These are phyloP conservation scores for Serrognathus titanus DNA, from an alignment of 2,888 invertebrate genomes.

Conservation along the genomic window DNA sequence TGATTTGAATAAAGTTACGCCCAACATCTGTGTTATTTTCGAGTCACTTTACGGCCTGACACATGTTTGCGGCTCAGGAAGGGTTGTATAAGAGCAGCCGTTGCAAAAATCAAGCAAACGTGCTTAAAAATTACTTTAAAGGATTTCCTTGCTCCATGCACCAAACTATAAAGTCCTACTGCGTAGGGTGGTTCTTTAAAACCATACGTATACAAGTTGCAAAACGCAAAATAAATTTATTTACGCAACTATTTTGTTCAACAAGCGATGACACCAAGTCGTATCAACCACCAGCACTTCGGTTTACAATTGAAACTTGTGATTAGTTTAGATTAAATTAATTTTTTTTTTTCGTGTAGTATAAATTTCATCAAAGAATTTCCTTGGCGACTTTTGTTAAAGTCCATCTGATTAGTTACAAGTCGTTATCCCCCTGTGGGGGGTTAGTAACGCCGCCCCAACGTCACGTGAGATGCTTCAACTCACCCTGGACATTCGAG, in stretches of 20 bases:
- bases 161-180: too few relatives aligned
- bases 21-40: conserved; percentile 2
- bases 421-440: conserved; percentile 42
- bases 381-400: neutral
- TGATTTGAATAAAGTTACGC: conserved; percentile 1
- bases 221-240: too few relatives aligned
- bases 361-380: neutral
- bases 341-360: too few relatives aligned
- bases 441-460: conserved; percentile 40
- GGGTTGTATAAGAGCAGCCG: neutral
- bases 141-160: neutral
- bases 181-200: too few relatives aligned
- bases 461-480: conserved; percentile 43
- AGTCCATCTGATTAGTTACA: conserved; percentile 41
- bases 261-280: too few relatives aligned
- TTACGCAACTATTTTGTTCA: too few relatives aligned
- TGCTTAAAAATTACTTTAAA: neutral
- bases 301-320: too few relatives aligned
- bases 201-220: too few relatives aligned
- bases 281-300: too few relatives aligned
- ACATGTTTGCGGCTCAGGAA: neutral
- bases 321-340: too few relatives aligned
- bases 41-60: neutral
- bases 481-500: conserved; percentile 42
- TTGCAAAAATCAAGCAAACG: neutral